Evolutionary conservation across 2,113 vertebrate genomes (phyloP).

Genomic region (Galeopterus variegatus): DNA sequence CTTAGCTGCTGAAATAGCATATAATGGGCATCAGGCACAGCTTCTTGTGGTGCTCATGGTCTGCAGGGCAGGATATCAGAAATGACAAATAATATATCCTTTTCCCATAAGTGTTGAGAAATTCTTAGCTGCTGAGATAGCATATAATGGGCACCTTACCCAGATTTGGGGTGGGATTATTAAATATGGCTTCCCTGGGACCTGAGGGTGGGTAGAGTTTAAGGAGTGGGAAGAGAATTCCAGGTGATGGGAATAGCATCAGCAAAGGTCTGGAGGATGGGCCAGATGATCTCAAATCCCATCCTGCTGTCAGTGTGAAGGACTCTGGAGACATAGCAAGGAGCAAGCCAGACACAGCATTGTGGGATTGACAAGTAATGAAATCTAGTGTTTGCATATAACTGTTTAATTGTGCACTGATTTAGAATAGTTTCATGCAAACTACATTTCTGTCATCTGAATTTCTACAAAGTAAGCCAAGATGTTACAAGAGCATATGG

Average conservation of each 20-base stretch:
- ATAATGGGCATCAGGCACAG: rapidly evolving
- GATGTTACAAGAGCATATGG: rapidly evolving
- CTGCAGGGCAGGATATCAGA: neutral
- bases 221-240: neutral
- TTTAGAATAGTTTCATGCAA: neutral
- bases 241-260: neutral
- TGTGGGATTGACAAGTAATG: neutral
- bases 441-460: neutral
- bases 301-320: neutral
- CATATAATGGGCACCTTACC: neutral
- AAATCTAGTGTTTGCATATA: rapidly evolving
- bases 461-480: neutral
- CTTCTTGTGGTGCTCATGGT: neutral
- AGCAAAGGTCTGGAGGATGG: neutral
- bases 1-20: neutral
- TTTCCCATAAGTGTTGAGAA: neutral
- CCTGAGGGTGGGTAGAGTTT: neutral
- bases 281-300: neutral
- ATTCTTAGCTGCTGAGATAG: neutral
- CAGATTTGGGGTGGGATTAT: neutral
- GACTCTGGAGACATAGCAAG: neutral
- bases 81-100: neutral
- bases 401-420: neutral
- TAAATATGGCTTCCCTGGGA: neutral
- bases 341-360: too few species aligned